A percentile compares a stretch with the other conserved stretches of the same genome.
phyloP scores from a whole-genome alignment of 2,888 invertebrate species.

The Agrilus cyanescens region DNA sequence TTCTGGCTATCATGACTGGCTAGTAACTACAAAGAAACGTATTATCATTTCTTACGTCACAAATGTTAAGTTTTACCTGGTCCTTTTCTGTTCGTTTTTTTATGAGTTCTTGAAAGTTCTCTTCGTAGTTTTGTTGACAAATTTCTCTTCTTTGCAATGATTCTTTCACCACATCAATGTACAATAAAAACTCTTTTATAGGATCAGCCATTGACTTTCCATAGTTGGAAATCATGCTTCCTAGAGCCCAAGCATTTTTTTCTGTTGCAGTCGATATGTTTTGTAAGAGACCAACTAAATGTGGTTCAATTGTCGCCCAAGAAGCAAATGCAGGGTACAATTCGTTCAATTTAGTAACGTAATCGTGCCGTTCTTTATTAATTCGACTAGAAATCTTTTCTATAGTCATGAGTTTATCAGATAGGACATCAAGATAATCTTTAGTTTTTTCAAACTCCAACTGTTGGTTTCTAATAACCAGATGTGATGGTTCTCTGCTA shows the following conservation, averaged over 20 bases:
- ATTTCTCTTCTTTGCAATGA: slow-evolving; percentile 49
- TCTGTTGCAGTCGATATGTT: slow-evolving; percentile 38
- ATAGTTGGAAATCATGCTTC: slow-evolving; percentile 34
- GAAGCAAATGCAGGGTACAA: slow-evolving; percentile 49
- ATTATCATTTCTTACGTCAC: no score
- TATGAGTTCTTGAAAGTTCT: slow-evolving; percentile 48
- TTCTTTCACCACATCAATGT: slow-evolving; percentile 56
- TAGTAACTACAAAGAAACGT: slow-evolving; percentile 7
- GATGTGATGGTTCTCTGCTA: slow-evolving; percentile 18
- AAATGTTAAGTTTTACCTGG: slow-evolving; percentile 37
- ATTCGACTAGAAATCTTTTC: slow-evolving; percentile 53
- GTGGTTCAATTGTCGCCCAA: slow-evolving; percentile 49
- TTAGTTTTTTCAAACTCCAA: slow-evolving; percentile 51
- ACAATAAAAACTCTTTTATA: slow-evolving; percentile 50
- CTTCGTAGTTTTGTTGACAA: slow-evolving; percentile 52
- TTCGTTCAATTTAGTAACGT: slow-evolving; percentile 43
- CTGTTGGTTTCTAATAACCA: slow-evolving; percentile 44
- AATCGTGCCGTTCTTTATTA: slow-evolving; percentile 49
- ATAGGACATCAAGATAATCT: slow-evolving; percentile 46
- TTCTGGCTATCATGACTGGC: slow-evolving; percentile 16
- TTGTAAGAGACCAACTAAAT: slow-evolving; percentile 36
- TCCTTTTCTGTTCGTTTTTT: slow-evolving; percentile 50
- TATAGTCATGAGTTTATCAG: slow-evolving; percentile 49
- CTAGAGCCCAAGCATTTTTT: slow-evolving; percentile 39
- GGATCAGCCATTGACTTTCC: slow-evolving; percentile 35